Conservation (phyloP, 2,888 invertebrate species). For the Siphonodentalium dalli region DNA sequence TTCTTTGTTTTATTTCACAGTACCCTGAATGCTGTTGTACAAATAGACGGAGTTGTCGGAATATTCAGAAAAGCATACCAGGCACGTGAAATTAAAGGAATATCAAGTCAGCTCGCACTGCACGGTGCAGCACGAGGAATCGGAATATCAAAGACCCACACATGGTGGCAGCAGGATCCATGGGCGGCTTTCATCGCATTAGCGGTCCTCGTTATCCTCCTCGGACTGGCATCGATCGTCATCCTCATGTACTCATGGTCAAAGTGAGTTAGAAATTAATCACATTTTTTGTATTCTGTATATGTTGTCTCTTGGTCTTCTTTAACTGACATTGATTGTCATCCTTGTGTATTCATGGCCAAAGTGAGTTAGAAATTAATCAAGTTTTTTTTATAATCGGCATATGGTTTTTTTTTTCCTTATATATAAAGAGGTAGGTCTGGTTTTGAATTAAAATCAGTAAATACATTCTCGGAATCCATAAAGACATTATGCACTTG, state of each 20-base stretch:
- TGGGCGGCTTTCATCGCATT: constrained; percentile 89
- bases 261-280: constrained; percentile 76
- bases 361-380: constrained; percentile 71
- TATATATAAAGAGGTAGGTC: no score
- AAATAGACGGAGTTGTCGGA: constrained; percentile 23
- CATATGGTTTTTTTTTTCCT: not conserved
- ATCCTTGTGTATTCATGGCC: constrained; percentile 94
- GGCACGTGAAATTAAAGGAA: constrained; percentile 25
- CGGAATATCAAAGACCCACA: constrained; percentile 39
- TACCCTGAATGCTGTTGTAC: no score
- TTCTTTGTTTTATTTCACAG: no score
- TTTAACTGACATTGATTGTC: constrained; percentile 83
- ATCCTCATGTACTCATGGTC: constrained; percentile 94
- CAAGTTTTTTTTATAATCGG: not conserved
- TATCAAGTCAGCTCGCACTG: constrained; percentile 21
- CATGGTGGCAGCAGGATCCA: constrained; percentile 69
- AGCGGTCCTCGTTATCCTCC: constrained; percentile 84
- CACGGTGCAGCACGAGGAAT: constrained; percentile 12
- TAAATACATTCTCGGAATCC: no score
- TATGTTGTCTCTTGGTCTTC: no score
- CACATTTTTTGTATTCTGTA: not conserved
- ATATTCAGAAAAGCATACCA: constrained; percentile 31
- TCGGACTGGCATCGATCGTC: constrained; percentile 85
- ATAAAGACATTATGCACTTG: no score
- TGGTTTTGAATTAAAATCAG: no score